Evolutionary conservation across 37 sponge, comb jelly and placozoan species (phyloP).

Genomic region (Haliclona indistincta): DNA sequence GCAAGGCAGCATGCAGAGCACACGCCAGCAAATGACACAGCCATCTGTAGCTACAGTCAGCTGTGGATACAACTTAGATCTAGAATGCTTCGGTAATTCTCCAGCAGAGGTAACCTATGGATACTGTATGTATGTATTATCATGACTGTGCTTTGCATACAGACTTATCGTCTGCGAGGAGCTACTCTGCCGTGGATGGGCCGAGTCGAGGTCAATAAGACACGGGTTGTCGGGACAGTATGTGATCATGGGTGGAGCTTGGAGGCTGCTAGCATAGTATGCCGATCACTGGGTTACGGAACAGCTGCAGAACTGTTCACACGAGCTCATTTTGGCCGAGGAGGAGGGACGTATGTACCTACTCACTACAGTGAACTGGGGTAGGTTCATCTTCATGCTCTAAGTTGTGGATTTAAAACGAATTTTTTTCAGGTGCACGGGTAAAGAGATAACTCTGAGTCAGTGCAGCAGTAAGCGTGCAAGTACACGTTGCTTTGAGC

Average conservation of each 20-base stretch:
- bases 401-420: neutral
- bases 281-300: conserved; percentile 44
- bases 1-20: conserved; percentile 20
- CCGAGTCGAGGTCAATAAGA: conserved; percentile 29
- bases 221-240: conserved; percentile 21
- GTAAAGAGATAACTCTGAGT: neutral
- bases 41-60: no score
- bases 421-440: conserved; percentile 14
- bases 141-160: neutral
- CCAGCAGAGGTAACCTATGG: no score
- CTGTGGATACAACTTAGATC: no score
- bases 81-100: no score
- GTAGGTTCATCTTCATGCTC: neutral
- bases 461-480: neutral
- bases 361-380: neutral
- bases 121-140: neutral
- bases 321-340: conserved; percentile 18
- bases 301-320: neutral
- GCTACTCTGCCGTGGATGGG: conserved; percentile 31
- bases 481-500: neutral
- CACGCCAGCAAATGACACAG: no score
- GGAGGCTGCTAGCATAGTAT: conserved; percentile 33
- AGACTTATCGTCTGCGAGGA: conserved; percentile 19
- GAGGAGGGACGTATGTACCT: conserved; percentile 3
- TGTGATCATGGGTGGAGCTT: conserved; percentile 14